Percentiles rank a stretch among this genome's conserved stretches.
phyloP scores from a whole-genome alignment of 2,797 vertebrate species.

The Typhlichthys subterraneus region DNA sequence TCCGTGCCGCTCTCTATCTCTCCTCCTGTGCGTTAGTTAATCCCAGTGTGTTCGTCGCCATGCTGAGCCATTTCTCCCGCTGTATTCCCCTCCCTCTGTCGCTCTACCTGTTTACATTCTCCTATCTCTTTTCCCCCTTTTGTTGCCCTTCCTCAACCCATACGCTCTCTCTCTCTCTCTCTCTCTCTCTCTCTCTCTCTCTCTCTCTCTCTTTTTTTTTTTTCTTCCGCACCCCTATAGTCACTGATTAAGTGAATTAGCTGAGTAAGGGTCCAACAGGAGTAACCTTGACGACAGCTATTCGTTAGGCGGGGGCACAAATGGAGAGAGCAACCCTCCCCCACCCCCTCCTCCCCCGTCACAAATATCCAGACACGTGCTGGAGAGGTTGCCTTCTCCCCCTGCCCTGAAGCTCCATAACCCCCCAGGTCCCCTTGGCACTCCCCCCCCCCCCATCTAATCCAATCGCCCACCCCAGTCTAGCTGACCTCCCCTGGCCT shows the following conservation, averaged over 20 bases:
- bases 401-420: too few species aligned
- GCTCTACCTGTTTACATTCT: not conserved
- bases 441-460: conserved; percentile 11
- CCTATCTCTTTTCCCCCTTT: not conserved
- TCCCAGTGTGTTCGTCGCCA: conserved; percentile 24
- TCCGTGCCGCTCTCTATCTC: too few species aligned
- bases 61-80: not conserved
- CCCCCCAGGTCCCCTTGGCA: too few species aligned
- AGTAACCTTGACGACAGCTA: conserved; percentile 47
- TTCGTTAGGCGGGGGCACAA: conserved; percentile 32
- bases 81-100: not conserved
- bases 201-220: too few species aligned
- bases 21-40: not conserved
- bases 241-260: conserved; percentile 37
- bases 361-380: too few species aligned
- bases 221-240: not conserved
- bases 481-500: conserved; percentile 42
- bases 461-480: conserved; percentile 35
- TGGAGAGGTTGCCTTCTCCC: too few species aligned
- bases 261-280: conserved; percentile 20
- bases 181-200: not conserved
- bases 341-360: conserved; percentile 27
- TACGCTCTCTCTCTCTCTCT: not conserved
- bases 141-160: too few species aligned
- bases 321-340: conserved; percentile 23